Conservation (phyloP, 92 coral and sea anemone species). For the Heteractis magnifica region DNA sequence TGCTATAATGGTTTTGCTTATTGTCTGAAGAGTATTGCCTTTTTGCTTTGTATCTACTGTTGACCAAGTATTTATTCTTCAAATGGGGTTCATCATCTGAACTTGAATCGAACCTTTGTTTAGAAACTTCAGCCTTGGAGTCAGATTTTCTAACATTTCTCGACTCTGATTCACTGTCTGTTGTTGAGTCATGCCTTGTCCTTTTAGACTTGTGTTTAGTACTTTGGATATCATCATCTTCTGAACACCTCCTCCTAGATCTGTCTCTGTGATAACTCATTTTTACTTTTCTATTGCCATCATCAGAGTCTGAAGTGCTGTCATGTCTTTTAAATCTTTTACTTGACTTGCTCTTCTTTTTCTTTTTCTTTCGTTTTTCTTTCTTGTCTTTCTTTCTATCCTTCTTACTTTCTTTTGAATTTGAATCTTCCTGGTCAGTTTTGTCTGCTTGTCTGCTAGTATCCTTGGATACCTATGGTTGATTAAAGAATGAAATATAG, state of each 20-base stretch:
- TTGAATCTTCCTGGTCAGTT: constrained; percentile 4
- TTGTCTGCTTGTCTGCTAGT: not conserved
- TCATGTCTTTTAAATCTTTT: constrained; percentile 23
- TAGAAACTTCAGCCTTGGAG: constrained; percentile 7
- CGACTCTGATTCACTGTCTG: constrained; percentile 15
- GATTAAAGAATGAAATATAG: not conserved
- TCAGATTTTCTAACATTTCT: constrained; percentile 12
- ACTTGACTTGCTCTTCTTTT: constrained; percentile 27
- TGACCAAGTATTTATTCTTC: not conserved
- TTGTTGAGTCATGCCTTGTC: constrained; percentile 17
- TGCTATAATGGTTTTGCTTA: not conserved
- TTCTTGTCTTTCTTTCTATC: constrained; percentile 64
- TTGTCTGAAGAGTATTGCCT: constrained; percentile 1
- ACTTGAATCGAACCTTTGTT: constrained; percentile 36
- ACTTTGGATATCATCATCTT: not conserved
- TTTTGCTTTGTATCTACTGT: no score
- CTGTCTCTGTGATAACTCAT: not conserved
- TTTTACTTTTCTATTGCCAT: not conserved
- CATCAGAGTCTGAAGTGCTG: constrained; percentile 25
- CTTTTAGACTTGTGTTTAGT: constrained; percentile 13
- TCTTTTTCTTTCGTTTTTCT: constrained; percentile 43
- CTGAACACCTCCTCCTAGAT: constrained; percentile 19
- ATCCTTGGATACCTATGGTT: constrained; percentile 11
- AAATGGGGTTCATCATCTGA: constrained; percentile 17
- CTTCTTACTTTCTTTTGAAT: constrained; percentile 50